Percentiles rank a stretch among this genome's conserved stretches.
phyloP scores from a whole-genome alignment of 1,140 invertebrate species.

The Chironomus striatipennis region DNA sequence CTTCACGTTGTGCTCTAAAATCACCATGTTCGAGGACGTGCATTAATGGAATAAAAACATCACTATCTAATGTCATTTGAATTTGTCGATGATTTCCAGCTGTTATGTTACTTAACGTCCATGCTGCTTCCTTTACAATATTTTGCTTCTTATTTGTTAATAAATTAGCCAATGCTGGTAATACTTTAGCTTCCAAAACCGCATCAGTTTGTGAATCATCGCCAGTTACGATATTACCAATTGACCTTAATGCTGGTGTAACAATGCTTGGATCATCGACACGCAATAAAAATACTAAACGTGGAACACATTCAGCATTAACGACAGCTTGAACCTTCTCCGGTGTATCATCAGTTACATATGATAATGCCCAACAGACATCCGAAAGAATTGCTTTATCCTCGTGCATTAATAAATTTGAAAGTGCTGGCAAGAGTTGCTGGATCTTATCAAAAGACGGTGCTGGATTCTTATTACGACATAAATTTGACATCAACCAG shows the following conservation, averaged over 20 bases:
- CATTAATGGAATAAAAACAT: conserved; percentile 38
- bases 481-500: conserved; percentile 90
- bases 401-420: conserved; percentile 60
- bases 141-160: conserved; percentile 65
- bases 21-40: conserved; percentile 64
- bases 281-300: conserved; percentile 65
- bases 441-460: conserved; percentile 68
- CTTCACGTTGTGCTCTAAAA: conserved; percentile 97
- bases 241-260: conserved; percentile 80
- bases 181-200: conserved; percentile 71
- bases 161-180: conserved; percentile 61
- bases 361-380: conserved; percentile 94
- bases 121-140: conserved; percentile 87
- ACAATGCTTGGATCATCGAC: conserved; percentile 64
- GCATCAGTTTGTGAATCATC: conserved; percentile 81
- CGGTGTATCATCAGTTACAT: conserved; percentile 89
- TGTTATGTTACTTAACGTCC: conserved; percentile 98
- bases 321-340: conserved; percentile 85
- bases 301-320: conserved; percentile 58
- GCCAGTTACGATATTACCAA: conserved; percentile 84
- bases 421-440: conserved; percentile 72
- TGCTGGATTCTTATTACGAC: conserved; percentile 83
- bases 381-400: conserved; percentile 80
- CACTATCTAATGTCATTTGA: conserved; percentile 84
- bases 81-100: conserved; percentile 94